phyloP scores from a whole-genome alignment of 2,888 invertebrate species.

The Rhopalosiphum nymphaeae region DNA sequence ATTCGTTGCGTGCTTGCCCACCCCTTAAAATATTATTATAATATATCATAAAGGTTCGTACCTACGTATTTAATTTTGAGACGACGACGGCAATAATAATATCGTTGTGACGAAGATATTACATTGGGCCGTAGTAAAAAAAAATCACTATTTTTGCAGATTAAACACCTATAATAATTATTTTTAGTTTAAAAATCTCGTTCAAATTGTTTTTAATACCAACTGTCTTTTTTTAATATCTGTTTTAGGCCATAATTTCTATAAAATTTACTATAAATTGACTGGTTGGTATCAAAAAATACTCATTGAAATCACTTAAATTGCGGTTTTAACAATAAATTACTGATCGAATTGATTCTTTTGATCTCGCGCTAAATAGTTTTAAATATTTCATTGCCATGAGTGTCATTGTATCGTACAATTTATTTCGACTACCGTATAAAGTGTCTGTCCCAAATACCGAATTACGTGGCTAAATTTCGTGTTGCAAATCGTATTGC shows the following conservation, averaged over 20 bases:
- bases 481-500: not conserved
- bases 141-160: not conserved
- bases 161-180: not conserved
- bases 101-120: not conserved
- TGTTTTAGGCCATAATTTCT: not conserved
- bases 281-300: not conserved
- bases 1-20: not conserved
- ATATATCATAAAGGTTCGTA: conserved; percentile 2
- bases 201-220: not conserved
- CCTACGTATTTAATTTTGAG: not conserved
- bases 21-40: not conserved
- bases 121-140: not conserved
- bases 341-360: not conserved
- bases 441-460: not conserved
- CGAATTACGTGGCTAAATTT: not conserved
- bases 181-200: not conserved
- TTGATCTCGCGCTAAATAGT: not conserved
- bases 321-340: not conserved
- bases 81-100: not conserved
- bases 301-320: not conserved
- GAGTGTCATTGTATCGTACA: not conserved
- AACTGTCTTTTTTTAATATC: not conserved
- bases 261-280: not conserved
- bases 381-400: not conserved
- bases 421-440: not conserved